These are phyloP conservation scores for Amphimedon queenslandica DNA, from an alignment of 37 sponge, comb jelly and placozoan species.

Conservation along the genomic window DNA sequence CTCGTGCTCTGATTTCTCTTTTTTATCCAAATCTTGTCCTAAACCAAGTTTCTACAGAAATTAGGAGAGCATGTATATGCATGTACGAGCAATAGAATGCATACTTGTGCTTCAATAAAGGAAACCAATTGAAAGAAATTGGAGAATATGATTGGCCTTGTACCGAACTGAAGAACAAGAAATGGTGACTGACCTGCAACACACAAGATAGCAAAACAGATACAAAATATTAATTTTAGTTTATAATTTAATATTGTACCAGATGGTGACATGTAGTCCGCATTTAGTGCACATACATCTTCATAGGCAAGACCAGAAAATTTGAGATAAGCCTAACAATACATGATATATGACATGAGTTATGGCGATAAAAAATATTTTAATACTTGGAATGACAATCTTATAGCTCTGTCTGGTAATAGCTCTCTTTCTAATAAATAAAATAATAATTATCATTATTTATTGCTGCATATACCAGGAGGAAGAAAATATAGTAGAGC, in stretches of 20 bases:
- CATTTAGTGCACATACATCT: slow-evolving; percentile 17
- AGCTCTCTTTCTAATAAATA: slow-evolving; percentile 37
- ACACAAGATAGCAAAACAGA: not conserved
- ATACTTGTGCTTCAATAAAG: slow-evolving; percentile 32
- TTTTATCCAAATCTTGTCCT: slow-evolving; percentile 1
- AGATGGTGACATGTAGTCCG: slow-evolving; percentile 57
- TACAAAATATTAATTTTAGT: not conserved
- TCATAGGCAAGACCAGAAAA: slow-evolving; percentile 5
- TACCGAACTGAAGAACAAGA: slow-evolving; percentile 15
- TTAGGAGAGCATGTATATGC: not conserved
- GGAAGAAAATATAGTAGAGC: slow-evolving; percentile 26
- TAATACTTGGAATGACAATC: slow-evolving; percentile 25
- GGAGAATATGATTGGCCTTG: slow-evolving; percentile 10
- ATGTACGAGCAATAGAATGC: not conserved
- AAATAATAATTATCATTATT: not conserved
- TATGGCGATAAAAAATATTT: not conserved
- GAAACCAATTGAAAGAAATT: slow-evolving; percentile 12
- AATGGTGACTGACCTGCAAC: slow-evolving; percentile 24
- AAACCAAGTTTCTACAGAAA: slow-evolving; percentile 18
- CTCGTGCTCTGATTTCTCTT: slow-evolving; percentile 16
- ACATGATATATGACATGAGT: not conserved
- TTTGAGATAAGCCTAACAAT: slow-evolving; percentile 19
- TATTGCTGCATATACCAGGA: slow-evolving; percentile 3
- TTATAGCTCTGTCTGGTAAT: slow-evolving; percentile 20
- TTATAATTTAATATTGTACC: slow-evolving; percentile 3